Percentiles rank a stretch among this genome's conserved stretches.
Conservation (phyloP, 2,797 vertebrate species). For the Enteromius anoplus region DNA sequence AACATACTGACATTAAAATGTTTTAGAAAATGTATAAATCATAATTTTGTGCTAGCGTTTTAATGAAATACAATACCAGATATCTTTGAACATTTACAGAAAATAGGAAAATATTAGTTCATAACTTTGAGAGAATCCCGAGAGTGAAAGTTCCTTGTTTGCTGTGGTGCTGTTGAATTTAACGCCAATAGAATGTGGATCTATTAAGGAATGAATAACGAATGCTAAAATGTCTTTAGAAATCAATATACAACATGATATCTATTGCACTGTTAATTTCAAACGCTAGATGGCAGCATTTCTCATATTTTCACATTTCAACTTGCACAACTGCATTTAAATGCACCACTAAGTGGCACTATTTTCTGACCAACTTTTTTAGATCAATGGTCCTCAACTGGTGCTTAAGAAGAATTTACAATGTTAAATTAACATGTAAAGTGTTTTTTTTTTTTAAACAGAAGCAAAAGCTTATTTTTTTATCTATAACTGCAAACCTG, state of each 20-base stretch:
- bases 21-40: neutral
- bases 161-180: neutral
- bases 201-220: neutral
- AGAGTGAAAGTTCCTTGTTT: neutral
- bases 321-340: neutral
- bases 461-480: neutral
- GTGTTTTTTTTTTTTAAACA: too few species aligned
- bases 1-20: neutral
- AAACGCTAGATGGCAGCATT: conserved; percentile 4
- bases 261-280: neutral
- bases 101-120: neutral
- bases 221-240: neutral
- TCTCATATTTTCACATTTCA: neutral
- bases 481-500: neutral
- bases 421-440: neutral
- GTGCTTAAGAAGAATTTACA: neutral
- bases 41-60: neutral
- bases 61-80: neutral
- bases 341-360: neutral
- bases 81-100: neutral
- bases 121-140: neutral
- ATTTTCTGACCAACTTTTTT: neutral
- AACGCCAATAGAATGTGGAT: neutral
- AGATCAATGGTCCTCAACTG: neutral
- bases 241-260: neutral